Conservation (phyloP, 23 tunicate genomes). For the Styela clava region DNA sequence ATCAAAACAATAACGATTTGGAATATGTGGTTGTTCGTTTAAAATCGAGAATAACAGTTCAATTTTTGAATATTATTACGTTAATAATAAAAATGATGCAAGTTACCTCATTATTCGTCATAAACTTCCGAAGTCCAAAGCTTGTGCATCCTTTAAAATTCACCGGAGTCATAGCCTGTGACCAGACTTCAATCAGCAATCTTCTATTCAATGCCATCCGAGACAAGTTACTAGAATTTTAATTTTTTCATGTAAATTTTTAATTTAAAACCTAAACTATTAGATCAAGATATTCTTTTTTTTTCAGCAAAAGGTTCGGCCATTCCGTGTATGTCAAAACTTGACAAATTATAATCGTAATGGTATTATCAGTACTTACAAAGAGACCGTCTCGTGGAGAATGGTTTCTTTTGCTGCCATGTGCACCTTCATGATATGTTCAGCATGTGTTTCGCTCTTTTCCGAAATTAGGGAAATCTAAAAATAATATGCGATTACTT, state of each 20-base stretch:
- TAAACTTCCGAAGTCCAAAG: conserved; percentile 39
- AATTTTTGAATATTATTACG: too few species aligned
- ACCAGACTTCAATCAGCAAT: conserved; percentile 42
- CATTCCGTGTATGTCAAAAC: too few species aligned
- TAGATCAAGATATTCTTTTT: too few species aligned
- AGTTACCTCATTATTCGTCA: conserved; percentile 23
- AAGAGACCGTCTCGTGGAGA: conserved; percentile 49
- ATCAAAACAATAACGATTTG: too few species aligned
- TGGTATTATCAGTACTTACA: conserved; percentile 41
- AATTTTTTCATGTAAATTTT: too few species aligned
- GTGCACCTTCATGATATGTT: conserved; percentile 13
- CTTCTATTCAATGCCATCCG: not conserved
- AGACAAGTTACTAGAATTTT: not conserved
- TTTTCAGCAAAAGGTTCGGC: too few species aligned
- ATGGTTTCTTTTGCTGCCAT: conserved; percentile 12
- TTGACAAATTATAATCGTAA: too few species aligned
- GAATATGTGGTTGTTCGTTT: too few species aligned
- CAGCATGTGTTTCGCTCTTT: conserved; percentile 5
- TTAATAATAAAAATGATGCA: not conserved
- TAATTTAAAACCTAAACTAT: too few species aligned
- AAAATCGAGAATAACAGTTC: too few species aligned
- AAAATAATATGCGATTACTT: too few species aligned
- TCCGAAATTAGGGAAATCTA: conserved; percentile 51
- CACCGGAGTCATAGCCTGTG: not conserved
- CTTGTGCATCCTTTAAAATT: conserved; percentile 58